Conservation (phyloP, 1,140 invertebrate species). For the Gonioctena quinquepunctata region DNA sequence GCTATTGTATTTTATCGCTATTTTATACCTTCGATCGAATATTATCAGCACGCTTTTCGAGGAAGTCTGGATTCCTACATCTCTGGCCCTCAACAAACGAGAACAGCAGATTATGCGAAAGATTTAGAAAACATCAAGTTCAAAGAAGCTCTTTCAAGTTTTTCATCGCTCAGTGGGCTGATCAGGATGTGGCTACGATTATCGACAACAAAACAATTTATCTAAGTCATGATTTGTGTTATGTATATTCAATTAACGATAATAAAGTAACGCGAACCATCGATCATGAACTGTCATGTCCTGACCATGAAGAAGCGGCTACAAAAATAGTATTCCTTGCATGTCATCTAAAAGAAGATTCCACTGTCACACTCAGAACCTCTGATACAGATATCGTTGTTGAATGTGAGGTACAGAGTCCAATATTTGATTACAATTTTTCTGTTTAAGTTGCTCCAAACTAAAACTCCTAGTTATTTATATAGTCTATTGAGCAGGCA, state of each 20-base stretch:
- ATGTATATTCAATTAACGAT: conserved; percentile 6
- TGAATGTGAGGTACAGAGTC: too few species aligned
- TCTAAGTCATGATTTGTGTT: conserved; percentile 23
- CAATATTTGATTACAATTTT: too few species aligned
- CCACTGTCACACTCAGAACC: too few species aligned
- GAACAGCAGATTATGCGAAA: conserved; percentile 22
- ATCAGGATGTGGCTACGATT: conserved; percentile 9
- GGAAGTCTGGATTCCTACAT: conserved; percentile 2
- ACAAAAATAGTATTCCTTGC: conserved; percentile 2
- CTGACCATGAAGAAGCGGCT: conserved; percentile 13
- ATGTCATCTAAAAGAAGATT: background rate
- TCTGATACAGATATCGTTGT: too few species aligned
- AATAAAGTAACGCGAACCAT: conserved; percentile 19
- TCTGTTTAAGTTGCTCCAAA: too few species aligned
- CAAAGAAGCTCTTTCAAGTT: too few species aligned
- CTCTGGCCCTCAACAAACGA: conserved; percentile 10
- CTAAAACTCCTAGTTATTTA: too few species aligned
- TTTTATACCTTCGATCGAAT: conserved; percentile 16
- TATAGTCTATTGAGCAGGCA: too few species aligned
- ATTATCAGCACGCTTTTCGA: conserved; percentile 13
- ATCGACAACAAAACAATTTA: conserved; percentile 22
- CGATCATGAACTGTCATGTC: conserved; percentile 16
- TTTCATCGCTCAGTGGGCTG: conserved; percentile 22
- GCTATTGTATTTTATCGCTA: conserved; percentile 25
- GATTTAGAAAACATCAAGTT: conserved; percentile 25